phyloP scores from a whole-genome alignment of 2,888 invertebrate species.

The Bursaphelenchus okinawaensis region DNA sequence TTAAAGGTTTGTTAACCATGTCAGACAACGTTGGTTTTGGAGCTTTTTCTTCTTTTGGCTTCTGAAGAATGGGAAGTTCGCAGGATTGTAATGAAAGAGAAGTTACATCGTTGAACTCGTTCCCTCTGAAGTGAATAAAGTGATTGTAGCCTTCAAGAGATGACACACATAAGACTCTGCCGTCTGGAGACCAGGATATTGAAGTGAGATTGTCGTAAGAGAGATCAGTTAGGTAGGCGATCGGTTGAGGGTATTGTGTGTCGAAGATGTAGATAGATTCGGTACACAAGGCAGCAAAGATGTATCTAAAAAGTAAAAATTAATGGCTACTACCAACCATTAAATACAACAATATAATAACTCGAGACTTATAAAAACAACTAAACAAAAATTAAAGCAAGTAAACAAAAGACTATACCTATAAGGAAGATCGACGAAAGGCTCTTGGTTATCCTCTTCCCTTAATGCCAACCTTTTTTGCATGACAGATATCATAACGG shows the following conservation, averaged over 20 bases:
- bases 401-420: no score
- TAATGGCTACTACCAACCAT: background rate
- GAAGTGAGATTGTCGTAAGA: constrained; percentile 84
- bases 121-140: constrained; percentile 68
- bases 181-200: constrained; percentile 79
- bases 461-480: constrained; percentile 70
- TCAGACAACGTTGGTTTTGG: background rate
- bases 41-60: background rate
- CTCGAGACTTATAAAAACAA: background rate
- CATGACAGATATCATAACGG: constrained; percentile 77
- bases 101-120: constrained; percentile 19
- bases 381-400: background rate
- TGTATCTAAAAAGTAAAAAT: constrained; percentile 64
- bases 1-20: no score
- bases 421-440: constrained; percentile 32
- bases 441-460: constrained; percentile 21
- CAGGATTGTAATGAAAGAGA: background rate
- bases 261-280: constrained; percentile 76
- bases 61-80: background rate
- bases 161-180: constrained; percentile 70
- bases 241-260: constrained; percentile 75
- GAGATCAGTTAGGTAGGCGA: constrained; percentile 75
- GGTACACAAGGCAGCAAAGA: constrained; percentile 85
- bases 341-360: background rate
- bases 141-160: constrained; percentile 87